Conservation (phyloP, 23 tunicate genomes). For the Diplosoma virens region DNA sequence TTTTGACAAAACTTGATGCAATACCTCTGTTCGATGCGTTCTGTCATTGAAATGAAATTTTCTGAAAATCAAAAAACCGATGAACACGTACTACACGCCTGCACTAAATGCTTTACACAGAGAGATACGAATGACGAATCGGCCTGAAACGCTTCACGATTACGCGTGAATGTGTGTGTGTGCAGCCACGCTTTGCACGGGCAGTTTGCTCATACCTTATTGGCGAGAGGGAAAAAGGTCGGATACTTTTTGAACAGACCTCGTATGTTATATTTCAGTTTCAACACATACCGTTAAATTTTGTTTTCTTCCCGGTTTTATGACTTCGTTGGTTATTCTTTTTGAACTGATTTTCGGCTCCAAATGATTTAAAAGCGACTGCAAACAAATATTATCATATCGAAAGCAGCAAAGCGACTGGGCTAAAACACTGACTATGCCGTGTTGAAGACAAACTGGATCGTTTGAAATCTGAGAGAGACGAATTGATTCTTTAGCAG, state of each 20-base stretch:
- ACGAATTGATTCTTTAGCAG: slow-evolving; percentile 61
- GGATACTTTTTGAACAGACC: not conserved
- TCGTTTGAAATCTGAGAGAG: slow-evolving; percentile 67
- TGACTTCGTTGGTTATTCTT: slow-evolving; percentile 46
- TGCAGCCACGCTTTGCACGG: too few species aligned
- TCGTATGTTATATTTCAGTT: not conserved
- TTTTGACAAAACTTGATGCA: too few species aligned
- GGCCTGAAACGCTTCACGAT: too few species aligned
- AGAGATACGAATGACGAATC: too few species aligned
- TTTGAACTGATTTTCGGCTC: slow-evolving; percentile 56
- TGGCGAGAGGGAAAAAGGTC: too few species aligned
- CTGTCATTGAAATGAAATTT: too few species aligned
- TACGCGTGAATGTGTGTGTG: too few species aligned
- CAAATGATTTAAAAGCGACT: slow-evolving; percentile 63
- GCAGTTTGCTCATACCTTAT: too few species aligned
- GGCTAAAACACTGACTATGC: slow-evolving; percentile 53
- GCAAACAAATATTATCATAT: not conserved
- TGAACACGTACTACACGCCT: too few species aligned
- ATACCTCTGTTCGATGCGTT: too few species aligned
- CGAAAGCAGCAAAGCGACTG: not conserved
- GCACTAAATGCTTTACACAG: too few species aligned
- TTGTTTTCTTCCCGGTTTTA: slow-evolving; percentile 64
- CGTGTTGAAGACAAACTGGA: slow-evolving; percentile 65
- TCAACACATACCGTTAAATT: slow-evolving; percentile 45
- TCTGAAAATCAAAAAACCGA: too few species aligned